Evolutionary conservation across 2,113 vertebrate genomes (phyloP).

Genomic region (Semnornis frantzii): DNA sequence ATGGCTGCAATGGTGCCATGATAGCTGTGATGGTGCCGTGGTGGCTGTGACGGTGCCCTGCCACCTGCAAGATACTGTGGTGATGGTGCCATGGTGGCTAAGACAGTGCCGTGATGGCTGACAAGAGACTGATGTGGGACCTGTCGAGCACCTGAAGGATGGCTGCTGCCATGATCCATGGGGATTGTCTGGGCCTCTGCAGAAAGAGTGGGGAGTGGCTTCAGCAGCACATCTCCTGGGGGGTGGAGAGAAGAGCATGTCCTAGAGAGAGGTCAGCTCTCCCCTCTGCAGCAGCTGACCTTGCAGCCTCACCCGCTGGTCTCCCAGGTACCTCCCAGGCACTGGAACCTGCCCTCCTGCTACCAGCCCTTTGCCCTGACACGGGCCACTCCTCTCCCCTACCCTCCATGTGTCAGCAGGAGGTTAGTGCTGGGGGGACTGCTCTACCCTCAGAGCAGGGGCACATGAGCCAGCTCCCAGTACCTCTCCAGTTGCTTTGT

Average conservation of each 20-base stretch:
- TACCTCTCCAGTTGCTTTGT: neutral
- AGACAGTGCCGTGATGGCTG: no score
- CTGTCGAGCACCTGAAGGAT: accelerated
- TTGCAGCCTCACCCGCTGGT: neutral
- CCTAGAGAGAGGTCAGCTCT: accelerated
- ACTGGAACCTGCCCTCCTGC: neutral
- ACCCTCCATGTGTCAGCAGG: accelerated
- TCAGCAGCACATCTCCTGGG: accelerated
- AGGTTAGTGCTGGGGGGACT: accelerated
- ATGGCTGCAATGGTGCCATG: neutral
- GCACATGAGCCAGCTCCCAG: neutral
- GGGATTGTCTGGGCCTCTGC: accelerated
- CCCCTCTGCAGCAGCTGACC: accelerated
- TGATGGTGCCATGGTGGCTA: neutral
- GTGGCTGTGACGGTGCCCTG: neutral
- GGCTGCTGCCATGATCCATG: accelerated
- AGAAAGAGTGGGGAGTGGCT: accelerated
- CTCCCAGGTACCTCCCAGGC: neutral
- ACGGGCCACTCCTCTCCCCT: no score
- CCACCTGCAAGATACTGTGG: no score
- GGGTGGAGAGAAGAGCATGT: neutral
- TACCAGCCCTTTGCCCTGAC: neutral
- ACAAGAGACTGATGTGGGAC: neutral
- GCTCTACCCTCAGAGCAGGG: accelerated
- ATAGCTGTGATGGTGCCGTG: no score